Evolutionary conservation across 2,888 invertebrate species (phyloP), one percentile per base, ranked within the genome.

Genomic region (Nymphalis c-album): DNA sequence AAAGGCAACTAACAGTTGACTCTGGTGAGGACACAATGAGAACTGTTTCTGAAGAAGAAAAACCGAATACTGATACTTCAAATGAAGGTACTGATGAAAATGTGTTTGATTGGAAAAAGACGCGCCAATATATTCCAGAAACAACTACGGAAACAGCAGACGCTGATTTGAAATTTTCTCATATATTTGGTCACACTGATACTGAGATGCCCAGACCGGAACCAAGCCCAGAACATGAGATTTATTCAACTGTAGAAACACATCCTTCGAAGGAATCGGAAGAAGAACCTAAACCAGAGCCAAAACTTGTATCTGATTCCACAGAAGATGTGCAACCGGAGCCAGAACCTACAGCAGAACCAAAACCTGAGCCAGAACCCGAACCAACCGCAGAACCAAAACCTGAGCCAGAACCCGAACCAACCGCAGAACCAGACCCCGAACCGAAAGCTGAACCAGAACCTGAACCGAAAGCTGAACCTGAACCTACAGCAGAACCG

Each of bases 101-200:
- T 48, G 69, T 74, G 60, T 86, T 83, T 67, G 88, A 87, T 67
- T 87, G 88, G 88, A 86, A 86, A 73, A 84, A 86, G 75, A 78
- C 81, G n/a, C 48, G 50, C 78, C 83, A n/a, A 80, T 63, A 51
- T 48, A 64, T 35, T 58, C 71, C 82, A n/a, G 78, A 78, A 67
- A 78, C 80, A 0, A 71, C 76, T 55, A 59, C 76, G 6, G 74
- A 77, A 73, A 64, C 71, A 6, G 26, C 6, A 7, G 70, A 75
- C 64, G 63, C 79, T 16, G 67, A 73, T 35, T 60, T 71, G 18
- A 75, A 73, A 68, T 77, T 67, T 76, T 77, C 75, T 16, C 67
- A 71, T 65, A 63, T 71, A 40, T 71, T 69, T 50, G 67, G 71
- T 55, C 64, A 76, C 61, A 72, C 79, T 2, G 73, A 40, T 48